These are phyloP conservation scores for Akabosia matsudoensis DNA, from an alignment of 1,140 invertebrate genomes.

Conservation along the genomic window DNA sequence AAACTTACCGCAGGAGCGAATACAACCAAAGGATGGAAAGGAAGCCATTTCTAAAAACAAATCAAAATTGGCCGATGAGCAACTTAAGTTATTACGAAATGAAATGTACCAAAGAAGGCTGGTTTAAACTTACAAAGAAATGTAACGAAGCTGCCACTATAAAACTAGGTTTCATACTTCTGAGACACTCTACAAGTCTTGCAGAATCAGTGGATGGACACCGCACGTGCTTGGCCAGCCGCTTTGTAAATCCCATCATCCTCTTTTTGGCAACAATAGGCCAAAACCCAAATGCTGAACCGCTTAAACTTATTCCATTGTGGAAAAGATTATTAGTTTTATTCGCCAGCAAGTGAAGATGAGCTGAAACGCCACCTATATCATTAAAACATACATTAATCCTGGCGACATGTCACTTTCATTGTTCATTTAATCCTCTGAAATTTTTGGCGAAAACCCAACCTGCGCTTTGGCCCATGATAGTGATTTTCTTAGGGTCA, in stretches of 20 bases:
- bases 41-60: constrained; percentile 11
- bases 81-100: no score
- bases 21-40: constrained; percentile 25
- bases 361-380: constrained; percentile 13
- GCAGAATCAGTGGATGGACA: not conserved
- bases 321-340: not conserved
- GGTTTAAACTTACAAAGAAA: not conserved
- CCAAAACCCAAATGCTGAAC: constrained; percentile 23
- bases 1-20: constrained; percentile 43
- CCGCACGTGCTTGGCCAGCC: not conserved
- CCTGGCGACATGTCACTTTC: not conserved
- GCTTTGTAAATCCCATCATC: not conserved
- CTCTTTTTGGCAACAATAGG: not conserved
- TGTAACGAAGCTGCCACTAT: constrained; percentile 23
- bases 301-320: constrained; percentile 4
- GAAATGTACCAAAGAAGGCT: not conserved
- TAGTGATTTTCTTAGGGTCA: not conserved
- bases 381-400: not conserved
- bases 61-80: no score
- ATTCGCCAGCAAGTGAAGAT: constrained; percentile 11
- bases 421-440: not conserved
- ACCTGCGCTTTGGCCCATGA: not conserved
- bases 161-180: constrained; percentile 14
- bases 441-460: not conserved
- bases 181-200: constrained; percentile 28